Base-by-base conservation (phyloP, 2,797 vertebrate genomes). In the Macroramphosus scolopax region DNA sequence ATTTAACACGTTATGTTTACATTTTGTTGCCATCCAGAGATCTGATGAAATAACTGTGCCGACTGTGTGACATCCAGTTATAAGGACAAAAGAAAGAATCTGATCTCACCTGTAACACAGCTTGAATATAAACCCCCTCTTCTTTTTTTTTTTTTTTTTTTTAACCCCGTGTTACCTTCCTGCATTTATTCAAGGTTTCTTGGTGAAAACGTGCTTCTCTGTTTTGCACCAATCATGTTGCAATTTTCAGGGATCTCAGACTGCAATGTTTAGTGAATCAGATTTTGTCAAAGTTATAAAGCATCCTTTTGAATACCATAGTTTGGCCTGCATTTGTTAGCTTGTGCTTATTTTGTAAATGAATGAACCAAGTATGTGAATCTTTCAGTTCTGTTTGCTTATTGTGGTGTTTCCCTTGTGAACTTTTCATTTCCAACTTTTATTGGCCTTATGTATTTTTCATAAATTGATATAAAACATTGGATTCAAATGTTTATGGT, bases 371-470 rank as follows among this genome's bases (percentile, higher is more conserved):
- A 53, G 44, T 63, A 61, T 75, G 68, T 82, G 49, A 66, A 55
- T 54, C n/a, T 58, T 75, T 56, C 45, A 6, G 50, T 74, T 62
- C 46, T 51, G 66, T 75, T 61, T 45, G 74, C 73, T 83, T 81
- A 69, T 67, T 84, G 83, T 86, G 77, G 77, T 80, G 73, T 78
- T 87, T 77, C n/a, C n/a, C 40, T 66, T 87, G 75, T 86, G 74
- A 71, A 58, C 20, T 54, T 78, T 80, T 81, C 58, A 53, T 75
- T 84, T 84, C 18, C 12, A 71, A 77, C 56, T 80, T 89, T 77
- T 83, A 69, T 83, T 80, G 78, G 68, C 79, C 79, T 83, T 83
- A 79, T 89, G 81, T 89, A 82, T 83, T 86, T 88, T 86, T 86
- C 74, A 85, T 78, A 85, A 73, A 85, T 77, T 82, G 78, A 78